Conservation (phyloP, 2,888 invertebrate genomes). For the Dryobotodes eremita region DNA sequence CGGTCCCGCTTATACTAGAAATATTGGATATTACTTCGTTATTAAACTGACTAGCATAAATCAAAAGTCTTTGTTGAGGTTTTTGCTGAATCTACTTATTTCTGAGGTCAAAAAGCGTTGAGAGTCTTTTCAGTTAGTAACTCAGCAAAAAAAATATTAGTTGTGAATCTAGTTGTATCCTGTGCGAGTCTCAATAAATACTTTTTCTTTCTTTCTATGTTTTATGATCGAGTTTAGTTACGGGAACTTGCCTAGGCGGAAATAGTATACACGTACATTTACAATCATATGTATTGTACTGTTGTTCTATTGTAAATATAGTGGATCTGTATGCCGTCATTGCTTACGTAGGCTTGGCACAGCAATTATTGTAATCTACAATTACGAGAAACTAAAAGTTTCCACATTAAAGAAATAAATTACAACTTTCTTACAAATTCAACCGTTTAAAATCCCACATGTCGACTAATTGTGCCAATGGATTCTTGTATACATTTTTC, state of each 20-base stretch:
- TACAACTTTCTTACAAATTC: constrained; percentile 26
- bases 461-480: constrained; percentile 28
- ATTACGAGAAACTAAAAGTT: constrained; percentile 36
- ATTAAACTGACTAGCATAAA: constrained; percentile 48
- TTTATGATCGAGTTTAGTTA: constrained; percentile 36
- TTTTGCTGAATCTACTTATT: constrained; percentile 51
- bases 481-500: constrained; percentile 18
- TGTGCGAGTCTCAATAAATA: too few relatives aligned
- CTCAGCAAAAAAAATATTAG: too few relatives aligned
- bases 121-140: constrained; percentile 12
- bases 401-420: constrained; percentile 18
- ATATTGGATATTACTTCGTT: constrained; percentile 45
- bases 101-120: constrained; percentile 40
- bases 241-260: constrained; percentile 30
- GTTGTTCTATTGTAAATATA: constrained; percentile 27
- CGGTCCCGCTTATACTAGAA: constrained; percentile 33
- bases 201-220: too few relatives aligned
- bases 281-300: constrained; percentile 23
- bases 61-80: constrained; percentile 46
- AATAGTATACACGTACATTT: constrained; percentile 7
- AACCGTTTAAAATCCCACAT: constrained; percentile 27
- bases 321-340: constrained; percentile 18
- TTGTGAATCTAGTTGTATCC: too few relatives aligned
- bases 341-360: constrained; percentile 15
- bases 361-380: constrained; percentile 32